Percentiles rank a stretch among this genome's conserved stretches.
Conservation (phyloP, 2,888 invertebrate species). For the Thymelicus sylvestris region DNA sequence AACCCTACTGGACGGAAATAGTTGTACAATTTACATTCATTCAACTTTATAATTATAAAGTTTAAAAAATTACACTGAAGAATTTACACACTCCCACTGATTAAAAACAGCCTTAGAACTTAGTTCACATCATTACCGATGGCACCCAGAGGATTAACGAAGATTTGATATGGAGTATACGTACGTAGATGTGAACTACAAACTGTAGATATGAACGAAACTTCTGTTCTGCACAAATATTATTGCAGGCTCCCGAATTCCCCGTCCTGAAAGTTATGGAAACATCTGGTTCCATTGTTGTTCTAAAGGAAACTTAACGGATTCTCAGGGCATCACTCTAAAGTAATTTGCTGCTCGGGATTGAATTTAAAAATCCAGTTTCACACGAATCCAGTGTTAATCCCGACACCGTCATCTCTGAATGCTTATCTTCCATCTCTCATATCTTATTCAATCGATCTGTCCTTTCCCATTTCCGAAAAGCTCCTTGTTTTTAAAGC, state of each 20-base stretch:
- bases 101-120: no score
- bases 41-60: no score
- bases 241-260: background rate
- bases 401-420: constrained; percentile 22
- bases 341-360: background rate
- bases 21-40: no score
- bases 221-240: background rate
- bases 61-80: no score
- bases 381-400: constrained; percentile 20
- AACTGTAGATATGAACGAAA: background rate
- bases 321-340: background rate
- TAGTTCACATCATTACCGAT: no score
- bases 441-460: constrained; percentile 39
- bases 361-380: constrained; percentile 8
- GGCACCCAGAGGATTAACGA: no score
- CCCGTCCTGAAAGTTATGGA: background rate
- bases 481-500: constrained; percentile 37
- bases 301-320: background rate
- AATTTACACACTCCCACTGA: no score
- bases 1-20: no score
- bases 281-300: background rate
- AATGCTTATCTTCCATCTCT: constrained; percentile 30
- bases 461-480: constrained; percentile 35
- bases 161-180: no score
- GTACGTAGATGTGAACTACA: no score